phyloP scores from a whole-genome alignment of 92 coral and sea anemone genomes.

The Actinernus sp. region DNA sequence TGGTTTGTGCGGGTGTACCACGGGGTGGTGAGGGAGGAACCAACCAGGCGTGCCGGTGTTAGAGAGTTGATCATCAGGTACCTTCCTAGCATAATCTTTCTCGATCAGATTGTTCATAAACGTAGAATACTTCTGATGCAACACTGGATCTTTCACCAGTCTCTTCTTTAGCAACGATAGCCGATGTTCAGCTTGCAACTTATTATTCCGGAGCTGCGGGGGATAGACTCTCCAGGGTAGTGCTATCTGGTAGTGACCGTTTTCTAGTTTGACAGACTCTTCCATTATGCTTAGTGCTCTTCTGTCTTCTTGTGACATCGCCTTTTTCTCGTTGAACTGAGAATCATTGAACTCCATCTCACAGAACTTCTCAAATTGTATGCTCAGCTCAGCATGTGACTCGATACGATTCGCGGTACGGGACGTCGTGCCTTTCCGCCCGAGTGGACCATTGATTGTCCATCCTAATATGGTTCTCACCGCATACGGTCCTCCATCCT shows the following conservation, averaged over 20 bases:
- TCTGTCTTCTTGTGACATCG: slow-evolving; percentile 54
- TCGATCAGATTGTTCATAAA: slow-evolving; percentile 14
- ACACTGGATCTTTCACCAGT: slow-evolving; percentile 26
- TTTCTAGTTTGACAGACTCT: slow-evolving; percentile 30
- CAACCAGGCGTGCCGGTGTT: slow-evolving; percentile 20
- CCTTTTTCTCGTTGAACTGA: slow-evolving; percentile 18
- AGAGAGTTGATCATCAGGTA: slow-evolving; percentile 9
- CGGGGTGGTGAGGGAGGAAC: slow-evolving; percentile 56
- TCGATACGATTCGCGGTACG: slow-evolving; percentile 29
- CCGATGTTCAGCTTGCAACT: slow-evolving; percentile 46
- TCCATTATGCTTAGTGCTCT: slow-evolving; percentile 62
- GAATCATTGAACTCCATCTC: slow-evolving; percentile 67
- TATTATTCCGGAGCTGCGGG: slow-evolving; percentile 72
- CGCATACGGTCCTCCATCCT: slow-evolving; percentile 65
- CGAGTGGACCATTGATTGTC: slow-evolving; percentile 80
- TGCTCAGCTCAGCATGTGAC: slow-evolving; percentile 20
- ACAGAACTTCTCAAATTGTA: slow-evolving; percentile 55
- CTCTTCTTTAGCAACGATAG: slow-evolving; percentile 42
- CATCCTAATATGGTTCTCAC: slow-evolving; percentile 62
- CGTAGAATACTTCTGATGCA: slow-evolving; percentile 24
- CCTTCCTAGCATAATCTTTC: slow-evolving; percentile 23
- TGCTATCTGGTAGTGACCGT: slow-evolving; percentile 70
- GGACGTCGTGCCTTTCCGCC: slow-evolving; percentile 15
- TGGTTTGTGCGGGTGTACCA: no score
- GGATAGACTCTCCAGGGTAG: no score